A percentile compares a stretch with the other conserved stretches of the same genome.
Conservation (phyloP, 1,140 invertebrate species). For the Yoshiicerus persimilis region DNA sequence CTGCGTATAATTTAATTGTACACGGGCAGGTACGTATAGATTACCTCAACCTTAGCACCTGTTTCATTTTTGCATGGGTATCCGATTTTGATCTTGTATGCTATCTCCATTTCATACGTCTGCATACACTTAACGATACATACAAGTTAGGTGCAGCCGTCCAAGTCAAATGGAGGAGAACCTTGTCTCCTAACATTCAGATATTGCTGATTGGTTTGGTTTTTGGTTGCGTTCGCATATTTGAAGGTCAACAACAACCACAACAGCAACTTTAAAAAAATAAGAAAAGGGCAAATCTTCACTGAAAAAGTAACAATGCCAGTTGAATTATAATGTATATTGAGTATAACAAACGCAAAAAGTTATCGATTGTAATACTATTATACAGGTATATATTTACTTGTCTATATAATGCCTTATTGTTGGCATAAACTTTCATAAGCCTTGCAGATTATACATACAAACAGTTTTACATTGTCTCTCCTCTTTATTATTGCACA, state of each 20-base stretch:
- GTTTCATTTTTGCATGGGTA: neutral
- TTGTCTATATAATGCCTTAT: no score
- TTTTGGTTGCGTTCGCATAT: neutral
- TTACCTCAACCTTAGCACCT: neutral
- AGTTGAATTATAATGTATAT: neutral
- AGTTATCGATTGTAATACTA: no score
- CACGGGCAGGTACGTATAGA: neutral
- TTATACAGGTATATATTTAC: no score
- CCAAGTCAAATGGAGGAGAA: neutral
- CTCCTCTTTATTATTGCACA: no score
- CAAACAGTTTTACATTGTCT: no score
- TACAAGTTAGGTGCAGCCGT: neutral
- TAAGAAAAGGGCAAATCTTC: neutral
- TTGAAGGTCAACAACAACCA: conserved; percentile 8
- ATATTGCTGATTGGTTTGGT: neutral
- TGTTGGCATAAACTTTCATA: no score
- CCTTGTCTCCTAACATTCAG: neutral
- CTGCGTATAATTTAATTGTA: neutral
- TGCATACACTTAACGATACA: neutral
- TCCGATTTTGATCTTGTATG: neutral
- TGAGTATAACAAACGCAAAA: no score
- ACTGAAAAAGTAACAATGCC: neutral
- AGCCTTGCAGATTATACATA: no score
- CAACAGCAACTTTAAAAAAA: neutral
- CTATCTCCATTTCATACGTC: neutral